Evolutionary conservation across 2,113 vertebrate species (phyloP).

Genomic region (Herpailurus yagouaroundi): DNA sequence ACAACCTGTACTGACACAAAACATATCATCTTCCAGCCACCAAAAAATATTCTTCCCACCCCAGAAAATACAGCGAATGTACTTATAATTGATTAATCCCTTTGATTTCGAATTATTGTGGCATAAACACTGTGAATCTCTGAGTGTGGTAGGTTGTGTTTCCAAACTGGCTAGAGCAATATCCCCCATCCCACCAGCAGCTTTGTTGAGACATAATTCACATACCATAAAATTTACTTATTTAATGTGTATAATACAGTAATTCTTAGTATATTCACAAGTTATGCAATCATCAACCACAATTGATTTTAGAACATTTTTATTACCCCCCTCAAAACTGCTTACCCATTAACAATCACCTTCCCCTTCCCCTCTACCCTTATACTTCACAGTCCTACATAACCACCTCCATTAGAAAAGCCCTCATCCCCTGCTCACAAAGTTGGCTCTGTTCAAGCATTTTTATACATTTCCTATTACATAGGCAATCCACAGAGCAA

Average conservation of each 20-base stretch:
- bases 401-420: neutral
- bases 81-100: neutral
- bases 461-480: neutral
- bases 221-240: neutral
- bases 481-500: neutral
- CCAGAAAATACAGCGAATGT: neutral
- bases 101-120: neutral
- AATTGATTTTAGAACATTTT: neutral
- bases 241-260: neutral
- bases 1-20: neutral
- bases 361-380: neutral
- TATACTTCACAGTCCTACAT: neutral
- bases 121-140: neutral
- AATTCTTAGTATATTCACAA: neutral
- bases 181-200: neutral
- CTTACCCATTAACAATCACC: neutral
- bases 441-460: neutral
- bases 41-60: neutral
- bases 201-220: slow-evolving; percentile 19
- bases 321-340: neutral
- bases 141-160: neutral
- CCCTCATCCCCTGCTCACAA: neutral
- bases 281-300: neutral
- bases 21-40: neutral
- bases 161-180: neutral